Evolutionary conservation across 2,888 invertebrate species (phyloP), one percentile per base, ranked within the genome.

Genomic region (Cosmia trapezina): DNA sequence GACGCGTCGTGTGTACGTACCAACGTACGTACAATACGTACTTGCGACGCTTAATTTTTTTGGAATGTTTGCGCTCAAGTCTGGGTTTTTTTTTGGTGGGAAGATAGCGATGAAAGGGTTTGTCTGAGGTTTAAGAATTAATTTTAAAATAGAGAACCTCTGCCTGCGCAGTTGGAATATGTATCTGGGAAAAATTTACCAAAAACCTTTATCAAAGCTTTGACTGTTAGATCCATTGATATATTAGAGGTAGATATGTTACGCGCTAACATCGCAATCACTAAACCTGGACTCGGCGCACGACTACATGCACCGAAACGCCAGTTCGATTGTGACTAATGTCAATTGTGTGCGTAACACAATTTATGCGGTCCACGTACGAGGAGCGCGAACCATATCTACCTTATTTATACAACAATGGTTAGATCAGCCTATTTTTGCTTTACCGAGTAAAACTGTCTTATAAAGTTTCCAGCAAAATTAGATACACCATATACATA

Each of bases 1-100:
- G 94, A 92, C 93, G 94, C 92, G 90, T 86, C 91, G 74, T 76
- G 76, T 85, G 86, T 85, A 79, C 76, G 80, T 85, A 80, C 78
- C 79, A 76, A 78, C 80, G 69, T 74, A 78, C 73, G 72, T 76
- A 86, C 88, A 87, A 88, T 84, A 75, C 78, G 82, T 81, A 83
- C 76, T 80, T 78, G 76, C 67, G 45, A 78, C 73, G 80, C 73
- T 82, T 78, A 77, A 81, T 81, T 83, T 78, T 86, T 86, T 81
- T 80, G 83, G 85, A 76, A 83, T 84, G 78, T 85, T 87, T 85
- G 73, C 59, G 75, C 70, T 78, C 62, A 61, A 47, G 74, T 78
- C 81, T 82, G 82, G 53, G 47, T 43, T 67, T 70, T 68, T 68
- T 68, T 59, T 72, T 17, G 37, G 49, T 67, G n/a, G 43, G 33